These are phyloP conservation scores for Ceryle rudis DNA, from an alignment of 2,797 vertebrate species.

Conservation along the genomic window DNA sequence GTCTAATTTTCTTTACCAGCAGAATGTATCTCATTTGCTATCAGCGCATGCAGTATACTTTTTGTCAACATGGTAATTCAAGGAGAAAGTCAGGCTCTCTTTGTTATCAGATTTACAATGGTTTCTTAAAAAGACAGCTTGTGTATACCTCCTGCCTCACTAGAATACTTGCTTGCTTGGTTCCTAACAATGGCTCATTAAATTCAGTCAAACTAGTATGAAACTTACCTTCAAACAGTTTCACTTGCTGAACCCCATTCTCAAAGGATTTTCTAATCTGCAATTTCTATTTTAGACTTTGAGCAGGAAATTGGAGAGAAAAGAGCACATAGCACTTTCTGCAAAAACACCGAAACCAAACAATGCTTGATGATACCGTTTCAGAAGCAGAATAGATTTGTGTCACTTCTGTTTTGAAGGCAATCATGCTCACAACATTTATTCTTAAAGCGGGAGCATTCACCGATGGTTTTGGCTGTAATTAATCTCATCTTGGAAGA, in stretches of 20 bases:
- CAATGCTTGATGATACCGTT: conserved; percentile 10
- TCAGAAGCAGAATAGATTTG: conserved; percentile 54
- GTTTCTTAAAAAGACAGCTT: conserved; percentile 74
- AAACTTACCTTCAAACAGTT: conserved; percentile 83
- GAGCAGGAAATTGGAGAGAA: conserved; percentile 74
- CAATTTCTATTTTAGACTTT: conserved; percentile 78
- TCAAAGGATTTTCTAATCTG: conserved; percentile 80
- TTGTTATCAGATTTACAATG: conserved; percentile 74
- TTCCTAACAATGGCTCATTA: conserved; percentile 82
- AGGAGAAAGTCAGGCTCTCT: conserved; percentile 73
- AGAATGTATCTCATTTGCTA: conserved; percentile 75
- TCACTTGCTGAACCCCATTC: conserved; percentile 71
- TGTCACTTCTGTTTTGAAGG: conserved; percentile 49
- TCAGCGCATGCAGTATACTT: conserved; percentile 58
- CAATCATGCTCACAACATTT: conserved; percentile 23
- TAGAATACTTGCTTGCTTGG: conserved; percentile 70
- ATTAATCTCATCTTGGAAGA: conserved; percentile 60
- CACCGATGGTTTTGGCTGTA: background rate
- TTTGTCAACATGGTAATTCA: conserved; percentile 77
- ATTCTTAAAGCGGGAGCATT: conserved; percentile 31
- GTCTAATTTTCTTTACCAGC: conserved; percentile 72
- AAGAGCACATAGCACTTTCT: conserved; percentile 48
- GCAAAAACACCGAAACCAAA: conserved; percentile 44
- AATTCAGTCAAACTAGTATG: conserved; percentile 79
- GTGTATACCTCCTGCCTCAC: conserved; percentile 70